Percentiles rank a stretch among this genome's conserved stretches.
Conservation (phyloP, 1,140 invertebrate genomes). For the Lepidostoma basale region DNA sequence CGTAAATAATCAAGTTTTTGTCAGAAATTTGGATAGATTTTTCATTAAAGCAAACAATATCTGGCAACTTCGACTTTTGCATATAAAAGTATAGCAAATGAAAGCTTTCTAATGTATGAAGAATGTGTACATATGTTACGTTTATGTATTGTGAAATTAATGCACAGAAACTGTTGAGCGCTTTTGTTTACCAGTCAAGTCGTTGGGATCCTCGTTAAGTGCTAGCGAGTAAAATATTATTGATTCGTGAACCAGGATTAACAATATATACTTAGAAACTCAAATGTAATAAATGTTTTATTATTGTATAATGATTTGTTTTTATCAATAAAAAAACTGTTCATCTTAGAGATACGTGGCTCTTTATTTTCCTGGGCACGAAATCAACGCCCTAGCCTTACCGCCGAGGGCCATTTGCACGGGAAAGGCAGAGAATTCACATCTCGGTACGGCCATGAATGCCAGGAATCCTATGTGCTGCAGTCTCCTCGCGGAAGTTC, state of each 20-base stretch:
- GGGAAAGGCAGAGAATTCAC: no score
- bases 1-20: neutral
- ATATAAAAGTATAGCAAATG: neutral
- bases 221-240: conserved; percentile 3
- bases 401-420: no score
- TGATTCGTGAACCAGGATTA: neutral
- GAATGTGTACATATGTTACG: no score
- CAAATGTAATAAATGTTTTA: conserved; percentile 24
- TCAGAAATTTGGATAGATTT: neutral
- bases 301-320: conserved; percentile 9
- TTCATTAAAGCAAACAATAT: neutral
- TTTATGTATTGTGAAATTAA: neutral
- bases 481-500: no score
- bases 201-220: conserved; percentile 7
- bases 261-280: neutral
- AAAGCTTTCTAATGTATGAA: neutral
- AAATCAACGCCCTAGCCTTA: no score
- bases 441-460: no score
- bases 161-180: neutral
- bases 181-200: neutral
- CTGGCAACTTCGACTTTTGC: neutral
- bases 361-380: no score
- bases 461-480: no score
- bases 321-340: conserved; percentile 16
- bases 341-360: neutral